Conservation (phyloP, 2,113 vertebrate genomes). For the Holacanthus passer region DNA sequence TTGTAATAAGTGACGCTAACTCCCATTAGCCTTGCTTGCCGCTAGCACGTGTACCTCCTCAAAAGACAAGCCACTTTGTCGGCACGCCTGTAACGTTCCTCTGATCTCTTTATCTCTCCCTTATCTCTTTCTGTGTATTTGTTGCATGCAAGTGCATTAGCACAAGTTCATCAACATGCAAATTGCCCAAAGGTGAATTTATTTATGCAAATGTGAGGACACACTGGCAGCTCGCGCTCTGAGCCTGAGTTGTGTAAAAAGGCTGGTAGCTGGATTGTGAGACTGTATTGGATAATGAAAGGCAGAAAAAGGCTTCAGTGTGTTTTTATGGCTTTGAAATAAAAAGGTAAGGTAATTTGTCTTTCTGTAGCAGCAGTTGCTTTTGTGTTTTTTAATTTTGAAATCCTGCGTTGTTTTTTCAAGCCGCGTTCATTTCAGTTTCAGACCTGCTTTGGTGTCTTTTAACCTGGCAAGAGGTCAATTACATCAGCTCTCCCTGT, state of each 20-base stretch:
- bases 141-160: constrained; percentile 72
- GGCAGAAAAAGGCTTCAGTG: constrained; percentile 1
- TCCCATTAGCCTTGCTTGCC: constrained; percentile 64
- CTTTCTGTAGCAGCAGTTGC: background rate
- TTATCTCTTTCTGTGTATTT: constrained; percentile 67
- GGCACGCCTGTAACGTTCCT: constrained; percentile 51
- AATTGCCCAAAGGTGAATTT: constrained; percentile 83
- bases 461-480: constrained; percentile 18
- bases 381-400: background rate
- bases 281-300: constrained; percentile 17
- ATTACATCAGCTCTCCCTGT: background rate
- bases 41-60: constrained; percentile 48
- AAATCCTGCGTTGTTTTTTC: background rate
- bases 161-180: constrained; percentile 83
- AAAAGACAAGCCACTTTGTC: constrained; percentile 67
- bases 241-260: constrained; percentile 55
- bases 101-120: constrained; percentile 72
- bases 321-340: constrained; percentile 17
- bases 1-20: constrained; percentile 57
- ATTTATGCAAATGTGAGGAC: constrained; percentile 77
- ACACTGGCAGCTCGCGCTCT: constrained; percentile 33
- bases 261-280: constrained; percentile 38
- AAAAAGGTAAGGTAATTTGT: background rate
- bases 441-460: constrained; percentile 7
- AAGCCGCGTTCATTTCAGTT: background rate